Evolutionary conservation across 2,888 invertebrate genomes (phyloP).

Genomic region (Trypoxylon attenuatum): DNA sequence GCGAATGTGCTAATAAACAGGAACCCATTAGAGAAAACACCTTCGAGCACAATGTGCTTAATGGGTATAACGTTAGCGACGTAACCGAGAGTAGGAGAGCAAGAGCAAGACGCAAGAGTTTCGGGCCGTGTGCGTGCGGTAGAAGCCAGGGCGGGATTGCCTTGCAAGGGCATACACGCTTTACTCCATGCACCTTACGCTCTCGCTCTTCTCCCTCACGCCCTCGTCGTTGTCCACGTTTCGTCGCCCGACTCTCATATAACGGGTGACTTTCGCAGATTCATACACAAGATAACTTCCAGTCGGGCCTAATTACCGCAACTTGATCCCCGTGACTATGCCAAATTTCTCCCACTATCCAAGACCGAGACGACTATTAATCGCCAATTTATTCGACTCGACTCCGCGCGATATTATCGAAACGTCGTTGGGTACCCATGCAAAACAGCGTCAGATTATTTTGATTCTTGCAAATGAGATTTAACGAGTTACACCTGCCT

Average conservation of each 20-base stretch:
- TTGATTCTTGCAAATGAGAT: neutral
- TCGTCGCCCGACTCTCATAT: conserved; percentile 46
- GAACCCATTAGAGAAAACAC: conserved; percentile 56
- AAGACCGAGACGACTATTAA: neutral
- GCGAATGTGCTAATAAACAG: conserved; percentile 56
- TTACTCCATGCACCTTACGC: conserved; percentile 58
- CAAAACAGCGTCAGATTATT: neutral
- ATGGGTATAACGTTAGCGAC: conserved; percentile 48
- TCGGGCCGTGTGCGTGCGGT: conserved; percentile 29
- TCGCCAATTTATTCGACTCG: neutral
- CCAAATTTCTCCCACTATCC: neutral
- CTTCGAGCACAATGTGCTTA: conserved; percentile 53
- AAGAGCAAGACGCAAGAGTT: conserved; percentile 10
- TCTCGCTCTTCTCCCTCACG: conserved; percentile 48
- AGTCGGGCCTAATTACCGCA: neutral
- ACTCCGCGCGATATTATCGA: neutral
- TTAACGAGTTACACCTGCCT: neutral
- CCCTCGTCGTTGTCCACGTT: conserved; percentile 55
- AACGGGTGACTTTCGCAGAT: conserved; percentile 54
- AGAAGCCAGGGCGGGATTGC: conserved; percentile 50
- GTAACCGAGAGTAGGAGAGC: conserved; percentile 27
- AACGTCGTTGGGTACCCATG: neutral
- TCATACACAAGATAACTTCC: conserved; percentile 28
- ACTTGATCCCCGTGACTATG: neutral
- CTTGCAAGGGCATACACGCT: conserved; percentile 57